A percentile compares a stretch with the other conserved stretches of the same genome.
phyloP scores from a whole-genome alignment of 1,140 invertebrate species.

The Pygmarrhopalites habei region DNA sequence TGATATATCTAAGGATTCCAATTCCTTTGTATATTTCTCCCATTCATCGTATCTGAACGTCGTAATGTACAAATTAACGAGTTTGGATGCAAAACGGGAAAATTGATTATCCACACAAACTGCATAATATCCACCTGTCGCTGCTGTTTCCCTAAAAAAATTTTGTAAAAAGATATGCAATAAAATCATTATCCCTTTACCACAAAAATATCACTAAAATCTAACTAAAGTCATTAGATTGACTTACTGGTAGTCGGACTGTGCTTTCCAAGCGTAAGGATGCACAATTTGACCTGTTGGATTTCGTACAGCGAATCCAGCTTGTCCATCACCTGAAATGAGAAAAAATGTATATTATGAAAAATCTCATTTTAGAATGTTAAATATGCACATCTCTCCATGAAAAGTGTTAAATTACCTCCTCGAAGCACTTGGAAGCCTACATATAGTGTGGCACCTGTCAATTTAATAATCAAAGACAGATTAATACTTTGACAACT shows the following conservation, averaged over 20 bases:
- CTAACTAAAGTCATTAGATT: too few species aligned
- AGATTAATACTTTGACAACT: too few species aligned
- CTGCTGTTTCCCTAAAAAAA: conserved; percentile 65
- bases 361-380: too few species aligned
- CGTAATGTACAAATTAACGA: conserved; percentile 87
- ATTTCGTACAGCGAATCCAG: conserved; percentile 80
- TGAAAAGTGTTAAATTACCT: too few species aligned
- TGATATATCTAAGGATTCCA: conserved; percentile 76
- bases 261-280: conserved; percentile 81
- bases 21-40: conserved; percentile 83
- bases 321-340: conserved; percentile 87
- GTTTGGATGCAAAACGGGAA: conserved; percentile 80
- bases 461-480: too few species aligned
- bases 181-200: too few species aligned
- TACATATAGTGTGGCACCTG: conserved; percentile 87
- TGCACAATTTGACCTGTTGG: conserved; percentile 73
- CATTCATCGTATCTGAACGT: conserved; percentile 90
- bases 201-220: too few species aligned
- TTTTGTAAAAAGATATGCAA: too few species aligned
- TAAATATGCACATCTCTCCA: too few species aligned
- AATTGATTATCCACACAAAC: conserved; percentile 94
- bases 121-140: conserved; percentile 77
- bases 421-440: conserved; percentile 82
- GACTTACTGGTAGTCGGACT: conserved; percentile 82
- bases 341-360: too few species aligned